Evolutionary conservation across 2,113 vertebrate species (phyloP), one percentile per base, ranked within the genome.

Genomic region (Balaeniceps rex): DNA sequence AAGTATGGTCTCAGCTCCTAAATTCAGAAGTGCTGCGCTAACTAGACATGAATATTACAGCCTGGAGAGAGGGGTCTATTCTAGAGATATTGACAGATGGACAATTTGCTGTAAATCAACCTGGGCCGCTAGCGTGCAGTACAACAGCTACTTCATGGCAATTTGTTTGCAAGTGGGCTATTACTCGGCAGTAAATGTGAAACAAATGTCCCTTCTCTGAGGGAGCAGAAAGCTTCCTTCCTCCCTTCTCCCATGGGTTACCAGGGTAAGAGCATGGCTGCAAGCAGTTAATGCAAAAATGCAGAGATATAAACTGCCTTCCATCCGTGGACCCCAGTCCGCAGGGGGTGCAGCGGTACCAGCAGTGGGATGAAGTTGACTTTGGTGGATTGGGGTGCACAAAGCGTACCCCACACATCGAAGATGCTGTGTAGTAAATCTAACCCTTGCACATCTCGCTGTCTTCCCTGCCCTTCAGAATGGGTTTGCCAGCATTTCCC

Each of bases 71-170:
- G 70, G 31, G 38, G 38, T 78, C 92, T 88, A 68, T 88, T 94
- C 80, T 85, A 61, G 76, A 86, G 76, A 68, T 74, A 78, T 34
- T 86, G 88, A 82, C 79, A 88, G 88, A 82, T n/a, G 46, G 54
- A 82, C 84, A 88, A 85, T 85, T 88, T 94, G 76, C 84, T 86
- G 65, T 88, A 94, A 94, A 95, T 91, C 84, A 88, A 74, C 80
- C 65, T 64, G 70, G 54, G 65, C 84, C 26, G 19, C 89, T 92
- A 93, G 49, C 14, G 0, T 60, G 83, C 63, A 61, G 79, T 65
- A 81, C 87, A 95, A 91, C 74, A 80, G 68, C 87, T 93, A 84
- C 94, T 93, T 88, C 78, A 93, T 38, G 51, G 79, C 68, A 91
- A 55, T 93, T 88, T 84, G 51, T 84, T 87, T 91, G 91, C 87